Conservation (phyloP, 92 coral and sea anemone species). For the Palythoa heliodiscus region DNA sequence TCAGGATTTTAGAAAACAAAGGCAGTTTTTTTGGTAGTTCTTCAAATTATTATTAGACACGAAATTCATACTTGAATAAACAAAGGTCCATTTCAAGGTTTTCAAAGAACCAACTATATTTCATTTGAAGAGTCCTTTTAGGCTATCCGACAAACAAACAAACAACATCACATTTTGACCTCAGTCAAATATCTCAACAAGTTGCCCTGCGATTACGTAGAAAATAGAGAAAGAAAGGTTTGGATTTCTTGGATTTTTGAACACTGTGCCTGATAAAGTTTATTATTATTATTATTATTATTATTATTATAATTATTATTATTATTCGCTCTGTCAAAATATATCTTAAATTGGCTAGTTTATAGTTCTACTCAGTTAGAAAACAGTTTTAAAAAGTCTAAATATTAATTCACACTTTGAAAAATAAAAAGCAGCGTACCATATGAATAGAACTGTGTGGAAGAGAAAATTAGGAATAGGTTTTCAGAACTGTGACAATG, state of each 20-base stretch:
- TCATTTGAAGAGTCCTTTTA: neutral
- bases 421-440: neutral
- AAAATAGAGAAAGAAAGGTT: neutral
- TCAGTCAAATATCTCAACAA: neutral
- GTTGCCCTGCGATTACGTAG: neutral
- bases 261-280: too few relatives aligned
- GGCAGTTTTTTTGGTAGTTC: neutral
- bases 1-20: neutral
- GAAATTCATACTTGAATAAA: neutral
- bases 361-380: neutral
- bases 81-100: neutral
- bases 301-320: neutral
- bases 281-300: too few relatives aligned
- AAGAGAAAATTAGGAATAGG: neutral
- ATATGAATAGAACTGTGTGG: too few relatives aligned
- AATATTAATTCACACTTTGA: neutral
- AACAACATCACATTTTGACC: conserved; percentile 14
- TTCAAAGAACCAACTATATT: neutral
- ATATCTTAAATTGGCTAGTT: neutral
- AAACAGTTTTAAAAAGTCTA: too few relatives aligned
- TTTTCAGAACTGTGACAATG: neutral
- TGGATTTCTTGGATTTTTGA: neutral
- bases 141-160: conserved; percentile 7
- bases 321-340: neutral
- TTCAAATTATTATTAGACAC: neutral